These are phyloP conservation scores for Cyanocitta stelleri DNA, from an alignment of 2,113 vertebrate genomes.

Conservation along the genomic window DNA sequence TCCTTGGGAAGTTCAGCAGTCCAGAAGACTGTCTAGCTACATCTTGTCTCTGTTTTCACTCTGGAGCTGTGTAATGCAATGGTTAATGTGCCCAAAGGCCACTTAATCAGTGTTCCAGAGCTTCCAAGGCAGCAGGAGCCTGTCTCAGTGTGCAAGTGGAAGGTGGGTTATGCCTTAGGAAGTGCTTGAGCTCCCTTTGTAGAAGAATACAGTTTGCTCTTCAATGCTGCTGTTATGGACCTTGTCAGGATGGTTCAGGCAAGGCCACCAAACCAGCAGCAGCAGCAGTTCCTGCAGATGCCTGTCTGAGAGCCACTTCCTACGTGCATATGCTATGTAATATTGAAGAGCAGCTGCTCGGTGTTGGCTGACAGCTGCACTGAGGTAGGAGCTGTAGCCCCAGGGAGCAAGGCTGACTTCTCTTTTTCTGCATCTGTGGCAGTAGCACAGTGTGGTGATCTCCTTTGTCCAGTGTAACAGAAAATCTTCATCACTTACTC, in stretches of 20 bases:
- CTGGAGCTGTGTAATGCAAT: neutral
- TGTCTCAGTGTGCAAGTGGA: neutral
- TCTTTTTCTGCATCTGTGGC: neutral
- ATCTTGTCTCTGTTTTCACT: neutral
- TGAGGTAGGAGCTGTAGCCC: neutral
- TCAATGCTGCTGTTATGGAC: rapidly evolving
- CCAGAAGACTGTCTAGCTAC: neutral
- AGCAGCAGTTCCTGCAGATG: neutral
- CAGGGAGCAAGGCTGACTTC: neutral
- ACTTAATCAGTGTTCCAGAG: neutral
- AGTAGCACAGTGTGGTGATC: neutral
- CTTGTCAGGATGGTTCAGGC: neutral
- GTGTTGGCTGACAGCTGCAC: constrained; percentile 1
- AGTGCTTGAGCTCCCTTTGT: neutral
- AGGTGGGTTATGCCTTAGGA: neutral
- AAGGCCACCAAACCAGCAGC: neutral
- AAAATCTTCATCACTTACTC: neutral
- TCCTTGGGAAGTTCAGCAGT: neutral
- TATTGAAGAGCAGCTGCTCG: neutral
- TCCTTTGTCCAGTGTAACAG: neutral
- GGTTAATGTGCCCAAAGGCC: neutral
- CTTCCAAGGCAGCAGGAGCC: neutral
- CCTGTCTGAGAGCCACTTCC: neutral
- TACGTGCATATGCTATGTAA: neutral
- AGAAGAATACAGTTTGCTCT: neutral